Evolutionary conservation across 2,888 invertebrate species (phyloP).

Genomic region (Calephelis perditalis): DNA sequence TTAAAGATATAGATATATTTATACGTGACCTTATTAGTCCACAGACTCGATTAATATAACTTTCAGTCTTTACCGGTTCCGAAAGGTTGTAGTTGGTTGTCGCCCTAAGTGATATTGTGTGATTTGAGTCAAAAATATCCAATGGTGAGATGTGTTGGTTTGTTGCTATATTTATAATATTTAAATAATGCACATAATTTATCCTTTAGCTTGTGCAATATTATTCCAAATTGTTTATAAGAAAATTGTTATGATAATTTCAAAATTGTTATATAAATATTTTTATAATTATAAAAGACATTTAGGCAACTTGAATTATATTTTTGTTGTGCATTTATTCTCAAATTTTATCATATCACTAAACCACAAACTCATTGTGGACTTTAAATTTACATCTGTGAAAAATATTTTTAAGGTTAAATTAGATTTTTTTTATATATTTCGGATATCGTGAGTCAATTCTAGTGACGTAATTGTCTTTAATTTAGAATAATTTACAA

Average conservation of each 20-base stretch:
- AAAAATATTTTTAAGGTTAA: slow-evolving; percentile 54
- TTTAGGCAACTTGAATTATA: slow-evolving; percentile 72
- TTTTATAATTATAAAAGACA: slow-evolving; percentile 74
- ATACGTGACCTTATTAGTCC: slow-evolving; percentile 13
- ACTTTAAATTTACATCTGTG: slow-evolving; percentile 64
- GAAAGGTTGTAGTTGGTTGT: slow-evolving; percentile 28
- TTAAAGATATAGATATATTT: slow-evolving; percentile 11
- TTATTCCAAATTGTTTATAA: slow-evolving; percentile 74
- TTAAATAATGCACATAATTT: slow-evolving; percentile 65
- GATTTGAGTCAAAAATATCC: slow-evolving; percentile 53
- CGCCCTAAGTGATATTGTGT: slow-evolving; percentile 41
- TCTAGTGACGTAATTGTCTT: slow-evolving; percentile 71
- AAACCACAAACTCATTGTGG: slow-evolving; percentile 69
- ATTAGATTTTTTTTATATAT: slow-evolving; percentile 57
- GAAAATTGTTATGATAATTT: slow-evolving; percentile 69
- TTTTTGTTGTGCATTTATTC: slow-evolving; percentile 78
- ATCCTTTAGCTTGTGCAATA: slow-evolving; percentile 75
- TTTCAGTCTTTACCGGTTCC: slow-evolving; percentile 8
- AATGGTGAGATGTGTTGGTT: slow-evolving; percentile 64
- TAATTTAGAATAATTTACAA: slow-evolving; percentile 72
- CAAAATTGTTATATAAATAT: slow-evolving; percentile 74
- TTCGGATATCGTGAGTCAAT: slow-evolving; percentile 75
- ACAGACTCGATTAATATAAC: neutral
- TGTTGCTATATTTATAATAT: slow-evolving; percentile 70
- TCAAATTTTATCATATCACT: slow-evolving; percentile 59